These are phyloP conservation scores for Venustoraphidia nigricollis DNA, from an alignment of 2,888 invertebrate species.

Conservation along the genomic window DNA sequence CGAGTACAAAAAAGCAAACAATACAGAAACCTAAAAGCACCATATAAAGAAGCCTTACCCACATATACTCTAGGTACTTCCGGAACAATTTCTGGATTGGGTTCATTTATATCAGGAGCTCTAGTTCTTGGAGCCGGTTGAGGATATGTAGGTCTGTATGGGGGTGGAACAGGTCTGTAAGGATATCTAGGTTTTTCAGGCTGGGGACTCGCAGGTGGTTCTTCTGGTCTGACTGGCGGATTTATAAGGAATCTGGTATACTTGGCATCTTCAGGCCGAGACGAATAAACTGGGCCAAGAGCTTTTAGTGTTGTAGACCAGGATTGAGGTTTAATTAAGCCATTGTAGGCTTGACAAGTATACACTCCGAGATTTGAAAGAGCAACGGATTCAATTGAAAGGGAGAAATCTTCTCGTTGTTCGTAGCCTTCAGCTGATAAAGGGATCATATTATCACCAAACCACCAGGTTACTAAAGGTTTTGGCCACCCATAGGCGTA, in stretches of 20 bases:
- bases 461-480: constrained; percentile 75
- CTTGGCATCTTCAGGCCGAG: constrained; percentile 35
- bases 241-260: constrained; percentile 45
- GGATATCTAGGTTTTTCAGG: constrained; percentile 17
- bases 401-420: constrained; percentile 54
- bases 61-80: constrained; percentile 9
- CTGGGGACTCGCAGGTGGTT: not conserved
- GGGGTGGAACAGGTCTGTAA: constrained; percentile 24
- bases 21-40: constrained; percentile 13
- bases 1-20: not conserved
- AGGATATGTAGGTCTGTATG: constrained; percentile 17
- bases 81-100: constrained; percentile 9
- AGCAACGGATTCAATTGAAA: constrained; percentile 56
- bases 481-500: constrained; percentile 68
- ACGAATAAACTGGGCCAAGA: constrained; percentile 47
- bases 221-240: constrained; percentile 28
- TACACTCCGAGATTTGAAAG: constrained; percentile 67
- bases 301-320: constrained; percentile 62
- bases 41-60: constrained; percentile 12
- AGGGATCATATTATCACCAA: constrained; percentile 59
- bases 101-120: constrained; percentile 10
- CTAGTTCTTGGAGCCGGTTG: constrained; percentile 15
- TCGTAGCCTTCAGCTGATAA: constrained; percentile 50
- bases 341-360: constrained; percentile 82
- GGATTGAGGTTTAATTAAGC: constrained; percentile 56